phyloP scores from a whole-genome alignment of 2,113 vertebrate genomes.

The Pantherophis guttatus region DNA sequence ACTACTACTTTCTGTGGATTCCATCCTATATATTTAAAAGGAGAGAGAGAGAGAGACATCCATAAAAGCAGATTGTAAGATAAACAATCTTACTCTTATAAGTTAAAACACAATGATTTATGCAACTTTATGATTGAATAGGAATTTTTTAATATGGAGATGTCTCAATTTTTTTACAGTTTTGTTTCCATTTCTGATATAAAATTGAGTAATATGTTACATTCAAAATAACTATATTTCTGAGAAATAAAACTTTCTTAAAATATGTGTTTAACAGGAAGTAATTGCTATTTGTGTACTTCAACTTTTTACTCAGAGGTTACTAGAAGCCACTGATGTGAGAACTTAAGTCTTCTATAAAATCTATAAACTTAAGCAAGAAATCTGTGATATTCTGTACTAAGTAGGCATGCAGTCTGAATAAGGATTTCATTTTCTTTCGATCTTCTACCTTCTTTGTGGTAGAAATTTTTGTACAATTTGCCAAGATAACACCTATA shows the following conservation, averaged over 20 bases:
- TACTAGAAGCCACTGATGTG: neutral
- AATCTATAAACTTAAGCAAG: neutral
- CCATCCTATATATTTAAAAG: neutral
- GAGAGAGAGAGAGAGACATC: no score
- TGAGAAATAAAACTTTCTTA: neutral
- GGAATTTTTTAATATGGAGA: neutral
- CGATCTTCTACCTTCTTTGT: neutral
- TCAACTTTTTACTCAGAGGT: neutral
- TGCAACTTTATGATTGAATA: neutral
- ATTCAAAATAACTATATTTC: neutral
- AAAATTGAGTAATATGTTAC: neutral
- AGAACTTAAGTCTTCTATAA: neutral
- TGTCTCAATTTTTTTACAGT: neutral
- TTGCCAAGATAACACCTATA: conserved; percentile 14
- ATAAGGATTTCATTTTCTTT: neutral
- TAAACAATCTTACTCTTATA: neutral
- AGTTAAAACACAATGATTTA: neutral
- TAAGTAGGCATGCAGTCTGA: neutral
- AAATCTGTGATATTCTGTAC: neutral
- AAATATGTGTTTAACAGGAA: neutral
- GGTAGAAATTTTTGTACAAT: neutral
- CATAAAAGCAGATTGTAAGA: neutral
- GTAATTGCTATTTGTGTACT: neutral
- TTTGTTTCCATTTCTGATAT: neutral
- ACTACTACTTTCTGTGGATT: neutral